Percentiles rank a stretch among this genome's conserved stretches.
Evolutionary conservation across 1,140 invertebrate genomes (phyloP).

Genomic region (Penaeus japonicus): DNA sequence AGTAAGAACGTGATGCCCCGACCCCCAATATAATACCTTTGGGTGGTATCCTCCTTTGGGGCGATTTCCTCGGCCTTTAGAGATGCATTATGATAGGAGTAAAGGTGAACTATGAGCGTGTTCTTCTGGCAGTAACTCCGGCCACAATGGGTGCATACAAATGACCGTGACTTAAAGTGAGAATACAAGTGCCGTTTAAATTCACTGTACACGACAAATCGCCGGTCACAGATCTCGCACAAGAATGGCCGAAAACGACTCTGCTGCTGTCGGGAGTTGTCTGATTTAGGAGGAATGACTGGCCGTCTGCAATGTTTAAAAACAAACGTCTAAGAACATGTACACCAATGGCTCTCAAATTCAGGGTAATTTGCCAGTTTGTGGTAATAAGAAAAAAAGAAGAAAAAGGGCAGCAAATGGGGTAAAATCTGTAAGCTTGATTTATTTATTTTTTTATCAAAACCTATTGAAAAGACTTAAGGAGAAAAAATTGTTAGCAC

Average conservation of each 20-base stretch:
- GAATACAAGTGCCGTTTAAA: constrained; percentile 39
- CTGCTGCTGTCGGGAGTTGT: neutral
- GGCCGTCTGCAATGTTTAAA: neutral
- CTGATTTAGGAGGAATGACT: no score
- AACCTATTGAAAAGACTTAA: no score
- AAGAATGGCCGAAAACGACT: constrained; percentile 21
- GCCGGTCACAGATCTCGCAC: constrained; percentile 32
- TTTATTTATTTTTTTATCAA: no score
- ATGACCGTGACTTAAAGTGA: constrained; percentile 34
- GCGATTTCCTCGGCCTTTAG: constrained; percentile 30
- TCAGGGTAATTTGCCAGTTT: no score
- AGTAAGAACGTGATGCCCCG: neutral
- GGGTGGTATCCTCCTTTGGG: constrained; percentile 16
- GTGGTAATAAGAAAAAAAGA: no score
- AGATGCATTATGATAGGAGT: constrained; percentile 30
- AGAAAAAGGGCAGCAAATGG: no score
- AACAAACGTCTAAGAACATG: no score
- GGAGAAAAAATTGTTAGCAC: no score
- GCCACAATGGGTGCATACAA: constrained; percentile 34
- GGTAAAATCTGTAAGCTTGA: no score
- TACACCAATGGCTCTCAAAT: no score
- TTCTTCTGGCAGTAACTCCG: constrained; percentile 44
- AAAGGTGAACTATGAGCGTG: constrained; percentile 39
- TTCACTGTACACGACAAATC: constrained; percentile 36
- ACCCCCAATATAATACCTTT: neutral